Evolutionary conservation across 1,140 invertebrate genomes (phyloP), one percentile per base, ranked within the genome.

Genomic region (Brachionus angularis): DNA sequence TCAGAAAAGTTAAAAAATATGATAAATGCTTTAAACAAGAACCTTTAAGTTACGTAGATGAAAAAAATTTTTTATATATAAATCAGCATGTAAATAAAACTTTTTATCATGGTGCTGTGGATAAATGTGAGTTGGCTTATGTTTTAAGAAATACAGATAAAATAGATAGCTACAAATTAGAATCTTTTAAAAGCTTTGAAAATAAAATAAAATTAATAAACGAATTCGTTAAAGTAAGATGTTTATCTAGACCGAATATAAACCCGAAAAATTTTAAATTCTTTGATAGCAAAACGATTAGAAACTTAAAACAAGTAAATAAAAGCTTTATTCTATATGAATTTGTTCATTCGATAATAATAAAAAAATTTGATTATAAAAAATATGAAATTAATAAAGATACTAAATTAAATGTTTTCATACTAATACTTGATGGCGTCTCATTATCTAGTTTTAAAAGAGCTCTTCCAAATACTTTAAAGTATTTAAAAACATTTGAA

Each of bases 261-360:
- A 58, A 58, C 21, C 3, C 16, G 27, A 36, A 36, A 33, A 46
- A 25, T 14, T 64, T 12, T 25, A 33, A n/a, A n/a, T n/a, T n/a
- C n/a, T n/a, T n/a, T n/a, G n/a, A n/a, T n/a, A n/a, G n/a, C n/a
- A n/a, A n/a, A n/a, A n/a, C n/a, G n/a, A n/a, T n/a, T n/a, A n/a
- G n/a, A n/a, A n/a, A n/a, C n/a, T n/a, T n/a, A n/a, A n/a, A n/a
- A n/a, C n/a, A n/a, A n/a, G n/a, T n/a, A n/a, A n/a, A n/a, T n/a
- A n/a, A n/a, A n/a, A n/a, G n/a, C n/a, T n/a, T n/a, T n/a, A n/a
- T n/a, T n/a, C n/a, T n/a, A 3, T 64, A 64, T n/a, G 58, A 64
- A 64, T 64, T 46, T 29, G 42, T 64, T 64, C 58, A 64, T 64
- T 46, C 58, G 3, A 14, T 64, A 31, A 47, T n/a, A n/a, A n/a